Percentiles rank a stretch among this genome's conserved stretches.
phyloP scores from a whole-genome alignment of 1,140 invertebrate species.

The Lordiphosa stackelbergi region DNA sequence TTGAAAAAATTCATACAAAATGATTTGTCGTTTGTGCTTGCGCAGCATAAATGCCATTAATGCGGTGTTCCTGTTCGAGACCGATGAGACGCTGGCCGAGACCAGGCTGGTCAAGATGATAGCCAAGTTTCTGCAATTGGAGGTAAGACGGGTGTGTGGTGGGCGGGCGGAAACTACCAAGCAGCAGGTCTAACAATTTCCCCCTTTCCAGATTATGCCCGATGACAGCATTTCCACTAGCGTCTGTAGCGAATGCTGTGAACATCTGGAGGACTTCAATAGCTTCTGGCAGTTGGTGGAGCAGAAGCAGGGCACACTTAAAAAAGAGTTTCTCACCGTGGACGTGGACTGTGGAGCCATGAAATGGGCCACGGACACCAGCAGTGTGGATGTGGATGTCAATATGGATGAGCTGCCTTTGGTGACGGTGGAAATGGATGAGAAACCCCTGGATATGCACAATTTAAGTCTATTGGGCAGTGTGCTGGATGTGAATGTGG shows the following conservation, averaged over 20 bases:
- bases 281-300: slow-evolving; percentile 66
- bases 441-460: slow-evolving; percentile 60
- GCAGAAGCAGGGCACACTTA: slow-evolving; percentile 60
- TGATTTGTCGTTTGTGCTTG: slow-evolving; percentile 70
- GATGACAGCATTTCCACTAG: slow-evolving; percentile 62
- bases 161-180: neutral
- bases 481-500: slow-evolving; percentile 59
- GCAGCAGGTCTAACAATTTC: neutral
- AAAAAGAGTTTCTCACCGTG: slow-evolving; percentile 64
- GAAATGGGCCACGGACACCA: slow-evolving; percentile 37
- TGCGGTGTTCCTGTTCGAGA: slow-evolving; percentile 63
- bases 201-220: slow-evolving; percentile 47
- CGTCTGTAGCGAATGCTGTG: slow-evolving; percentile 62
- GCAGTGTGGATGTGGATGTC: slow-evolving; percentile 51
- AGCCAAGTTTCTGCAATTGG: slow-evolving; percentile 64
- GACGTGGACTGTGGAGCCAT: slow-evolving; percentile 55
- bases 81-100: slow-evolving; percentile 55
- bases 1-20: slow-evolving; percentile 4
- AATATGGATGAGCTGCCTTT: slow-evolving; percentile 57
- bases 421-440: slow-evolving; percentile 45
- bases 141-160: slow-evolving; percentile 29
- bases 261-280: slow-evolving; percentile 66
- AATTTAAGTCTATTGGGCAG: slow-evolving; percentile 59
- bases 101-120: slow-evolving; percentile 65
- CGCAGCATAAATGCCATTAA: slow-evolving; percentile 53